These are phyloP conservation scores for Rissa tridactyla DNA, from an alignment of 2,113 vertebrate genomes.

Conservation along the genomic window DNA sequence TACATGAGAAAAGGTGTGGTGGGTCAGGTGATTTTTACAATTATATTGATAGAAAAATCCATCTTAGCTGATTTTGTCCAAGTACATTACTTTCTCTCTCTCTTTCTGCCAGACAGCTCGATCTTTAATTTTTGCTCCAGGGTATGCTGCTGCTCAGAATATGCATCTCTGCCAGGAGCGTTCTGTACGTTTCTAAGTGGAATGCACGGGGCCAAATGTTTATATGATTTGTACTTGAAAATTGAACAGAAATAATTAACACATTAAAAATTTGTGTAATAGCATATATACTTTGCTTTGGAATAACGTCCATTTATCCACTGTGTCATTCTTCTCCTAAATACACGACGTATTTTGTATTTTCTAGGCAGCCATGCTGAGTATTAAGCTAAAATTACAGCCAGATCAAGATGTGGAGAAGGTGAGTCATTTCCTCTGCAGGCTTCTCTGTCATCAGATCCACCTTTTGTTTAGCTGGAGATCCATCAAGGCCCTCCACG, in stretches of 20 bases:
- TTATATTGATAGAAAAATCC: neutral
- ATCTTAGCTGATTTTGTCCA: neutral
- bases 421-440: conserved; percentile 72
- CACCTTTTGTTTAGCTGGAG: neutral
- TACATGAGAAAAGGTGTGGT: neutral
- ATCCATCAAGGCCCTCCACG: neutral
- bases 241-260: neutral
- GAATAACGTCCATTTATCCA: neutral
- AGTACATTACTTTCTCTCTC: neutral
- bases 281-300: neutral
- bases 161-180: neutral
- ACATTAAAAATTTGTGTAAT: neutral
- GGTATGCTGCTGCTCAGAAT: neutral
- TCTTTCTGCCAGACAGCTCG: neutral
- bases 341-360: neutral
- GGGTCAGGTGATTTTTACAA: neutral
- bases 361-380: conserved; percentile 77
- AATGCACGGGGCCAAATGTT: neutral
- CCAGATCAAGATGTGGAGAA: conserved; percentile 80
- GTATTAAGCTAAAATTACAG: conserved; percentile 81
- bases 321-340: neutral
- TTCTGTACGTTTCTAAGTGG: neutral
- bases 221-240: neutral
- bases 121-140: neutral
- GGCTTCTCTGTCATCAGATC: neutral